A percentile compares a stretch with the other conserved stretches of the same genome.
These are phyloP conservation scores for Mus spicilegus DNA, from an alignment of 2,113 vertebrate species.

Conservation along the genomic window DNA sequence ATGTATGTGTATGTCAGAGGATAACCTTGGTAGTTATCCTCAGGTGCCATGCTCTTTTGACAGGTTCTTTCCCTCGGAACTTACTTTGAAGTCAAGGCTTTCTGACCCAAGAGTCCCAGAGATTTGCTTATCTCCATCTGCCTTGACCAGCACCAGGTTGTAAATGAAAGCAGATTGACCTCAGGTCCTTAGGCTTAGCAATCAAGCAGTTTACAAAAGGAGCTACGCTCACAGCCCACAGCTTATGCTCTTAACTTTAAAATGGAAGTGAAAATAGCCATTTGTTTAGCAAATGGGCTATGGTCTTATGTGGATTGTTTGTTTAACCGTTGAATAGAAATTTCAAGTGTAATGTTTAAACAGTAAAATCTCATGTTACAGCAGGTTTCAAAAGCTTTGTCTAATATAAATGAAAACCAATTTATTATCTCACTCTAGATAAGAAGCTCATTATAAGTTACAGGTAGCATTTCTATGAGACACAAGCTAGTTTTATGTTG, in stretches of 20 bases:
- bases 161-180: background rate
- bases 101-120: background rate
- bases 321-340: background rate
- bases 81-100: too few relatives aligned
- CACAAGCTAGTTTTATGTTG: background rate
- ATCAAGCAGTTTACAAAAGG: background rate
- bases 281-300: background rate
- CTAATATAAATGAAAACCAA: background rate
- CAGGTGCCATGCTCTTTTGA: background rate
- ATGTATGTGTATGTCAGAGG: background rate
- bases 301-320: background rate
- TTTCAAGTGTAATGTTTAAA: constrained; percentile 34
- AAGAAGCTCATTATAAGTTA: background rate
- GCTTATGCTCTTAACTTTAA: background rate
- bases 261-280: background rate
- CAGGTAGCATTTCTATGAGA: background rate
- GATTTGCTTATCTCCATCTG: background rate
- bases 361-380: background rate
- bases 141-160: background rate
- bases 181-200: background rate
- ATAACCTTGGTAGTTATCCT: background rate
- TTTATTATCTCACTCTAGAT: background rate
- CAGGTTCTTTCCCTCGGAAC: background rate
- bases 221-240: background rate
- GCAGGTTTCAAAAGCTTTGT: background rate